Evolutionary conservation across 2,888 invertebrate species (phyloP), one percentile per base, ranked within the genome.

Genomic region (Chrysomela aeneicollis): DNA sequence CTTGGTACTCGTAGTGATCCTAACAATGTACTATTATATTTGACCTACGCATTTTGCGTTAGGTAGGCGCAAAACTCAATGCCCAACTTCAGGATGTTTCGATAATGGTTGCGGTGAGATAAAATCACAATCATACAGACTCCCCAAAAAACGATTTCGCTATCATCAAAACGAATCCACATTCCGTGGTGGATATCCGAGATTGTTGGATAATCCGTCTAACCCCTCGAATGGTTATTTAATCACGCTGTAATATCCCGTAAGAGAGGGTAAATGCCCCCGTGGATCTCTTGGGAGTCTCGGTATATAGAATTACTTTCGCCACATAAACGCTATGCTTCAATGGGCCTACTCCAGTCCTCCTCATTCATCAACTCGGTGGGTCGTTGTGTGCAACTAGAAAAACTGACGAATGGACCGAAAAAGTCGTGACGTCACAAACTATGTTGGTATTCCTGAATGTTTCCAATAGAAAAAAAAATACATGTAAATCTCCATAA

Each of bases 181-280:
- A 46, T 21, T 46, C 21, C 47, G 46, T 30, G 37, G 30, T 26
- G 46, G 46, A 67, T 57, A 67, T 60, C 59, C 22, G 53, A 67
- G 69, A 66, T 69, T 61, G 64, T 42, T 54, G 54, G 64, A 66
- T 62, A 66, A 64, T 66, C 67, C 68, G 71, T 69, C 71, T 73
- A 69, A 73, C 76, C 71, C 74, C 74, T 46, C 70, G 71, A 77
- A 79, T 78, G 74, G 78, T 78, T 78, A 79, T 79, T 79, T 79
- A 81, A 80, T 80, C 79, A 79, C 76, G 73, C 73, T 77, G 77
- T 80, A 80, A 80, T 79, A 79, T 75, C 72, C 74, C 74, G 74
- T 76, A 73, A 77, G 77, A 77, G 77, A 78, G 78, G 78, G 79
- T 75, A 75, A 78, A 76, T 76, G 73, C 77, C 76, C 76, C 70